Evolutionary conservation across 2,113 vertebrate genomes (phyloP).

Genomic region (Nyctereutes procyonoides): DNA sequence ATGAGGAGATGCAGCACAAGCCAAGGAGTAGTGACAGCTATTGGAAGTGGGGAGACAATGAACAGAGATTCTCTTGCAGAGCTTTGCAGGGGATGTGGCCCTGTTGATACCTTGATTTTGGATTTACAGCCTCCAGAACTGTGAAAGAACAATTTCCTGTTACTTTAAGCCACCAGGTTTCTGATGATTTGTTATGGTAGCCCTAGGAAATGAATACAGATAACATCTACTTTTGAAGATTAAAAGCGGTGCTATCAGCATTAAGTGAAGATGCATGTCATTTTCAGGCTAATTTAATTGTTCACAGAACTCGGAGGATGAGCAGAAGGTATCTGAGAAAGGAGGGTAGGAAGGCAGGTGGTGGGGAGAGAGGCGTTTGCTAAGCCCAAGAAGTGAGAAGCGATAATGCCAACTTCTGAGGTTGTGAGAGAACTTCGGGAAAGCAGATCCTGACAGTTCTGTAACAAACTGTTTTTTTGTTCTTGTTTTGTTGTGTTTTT

Average conservation of each 20-base stretch:
- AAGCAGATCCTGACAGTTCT: not conserved
- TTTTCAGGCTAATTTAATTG: not conserved
- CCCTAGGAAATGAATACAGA: not conserved
- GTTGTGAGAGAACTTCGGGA: not conserved
- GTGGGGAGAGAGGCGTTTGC: not conserved
- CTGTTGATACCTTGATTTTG: not conserved
- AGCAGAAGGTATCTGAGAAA: not conserved
- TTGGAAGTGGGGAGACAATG: too few relatives aligned
- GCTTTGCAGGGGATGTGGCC: not conserved
- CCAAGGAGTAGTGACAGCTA: not conserved
- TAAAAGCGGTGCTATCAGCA: not conserved
- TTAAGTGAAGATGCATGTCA: not conserved
- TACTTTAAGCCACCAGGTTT: not conserved
- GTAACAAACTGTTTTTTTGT: not conserved
- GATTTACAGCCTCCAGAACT: not conserved
- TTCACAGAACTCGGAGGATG: not conserved
- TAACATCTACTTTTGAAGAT: not conserved
- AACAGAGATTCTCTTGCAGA: not conserved
- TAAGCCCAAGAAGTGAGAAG: not conserved
- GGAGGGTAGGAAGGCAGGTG: accelerated
- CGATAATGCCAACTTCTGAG: not conserved
- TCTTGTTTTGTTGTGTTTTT: not conserved
- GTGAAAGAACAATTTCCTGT: not conserved
- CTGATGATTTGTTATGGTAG: not conserved
- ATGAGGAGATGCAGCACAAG: not conserved